These are phyloP conservation scores for Eidolon helvum DNA, from an alignment of 2,113 vertebrate genomes.

Conservation along the genomic window DNA sequence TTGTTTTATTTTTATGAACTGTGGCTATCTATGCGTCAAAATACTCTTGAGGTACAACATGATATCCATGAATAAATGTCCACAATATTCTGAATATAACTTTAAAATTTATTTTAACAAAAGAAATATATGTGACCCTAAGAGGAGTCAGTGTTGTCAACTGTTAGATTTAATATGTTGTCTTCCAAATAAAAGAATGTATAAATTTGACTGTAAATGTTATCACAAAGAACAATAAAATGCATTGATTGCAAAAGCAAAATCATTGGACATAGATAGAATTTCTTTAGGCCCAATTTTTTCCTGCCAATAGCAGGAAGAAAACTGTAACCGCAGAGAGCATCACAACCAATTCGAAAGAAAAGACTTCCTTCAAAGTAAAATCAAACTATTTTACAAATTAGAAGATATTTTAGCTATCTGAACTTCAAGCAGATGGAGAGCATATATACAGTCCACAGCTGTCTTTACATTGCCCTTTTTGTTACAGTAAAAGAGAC, in stretches of 20 bases:
- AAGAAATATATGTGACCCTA: constrained; percentile 69
- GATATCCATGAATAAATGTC: constrained; percentile 76
- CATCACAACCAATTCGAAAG: constrained; percentile 57
- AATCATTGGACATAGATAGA: constrained; percentile 30
- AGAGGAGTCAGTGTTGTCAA: constrained; percentile 70
- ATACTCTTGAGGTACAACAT: constrained; percentile 74
- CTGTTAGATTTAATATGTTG: constrained; percentile 75
- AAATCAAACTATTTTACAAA: constrained; percentile 71
- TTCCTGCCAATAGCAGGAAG: constrained; percentile 64
- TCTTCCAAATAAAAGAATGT: constrained; percentile 67
- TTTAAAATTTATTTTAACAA: constrained; percentile 59
- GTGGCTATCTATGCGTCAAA: constrained; percentile 67
- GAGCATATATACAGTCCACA: constrained; percentile 32
- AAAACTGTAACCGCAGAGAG: constrained; percentile 62
- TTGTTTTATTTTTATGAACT: not conserved
- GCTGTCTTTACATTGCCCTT: not conserved
- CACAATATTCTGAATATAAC: constrained; percentile 73
- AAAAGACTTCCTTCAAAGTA: constrained; percentile 43
- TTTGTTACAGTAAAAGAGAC: constrained; percentile 53
- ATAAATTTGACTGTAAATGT: constrained; percentile 72
- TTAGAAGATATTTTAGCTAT: constrained; percentile 74
- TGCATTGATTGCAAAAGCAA: constrained; percentile 23
- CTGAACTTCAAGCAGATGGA: constrained; percentile 41
- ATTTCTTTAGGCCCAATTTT: constrained; percentile 61
- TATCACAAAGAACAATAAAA: constrained; percentile 70